Conservation (phyloP, 2,113 vertebrate genomes). For the Lophochroa leadbeateri region DNA sequence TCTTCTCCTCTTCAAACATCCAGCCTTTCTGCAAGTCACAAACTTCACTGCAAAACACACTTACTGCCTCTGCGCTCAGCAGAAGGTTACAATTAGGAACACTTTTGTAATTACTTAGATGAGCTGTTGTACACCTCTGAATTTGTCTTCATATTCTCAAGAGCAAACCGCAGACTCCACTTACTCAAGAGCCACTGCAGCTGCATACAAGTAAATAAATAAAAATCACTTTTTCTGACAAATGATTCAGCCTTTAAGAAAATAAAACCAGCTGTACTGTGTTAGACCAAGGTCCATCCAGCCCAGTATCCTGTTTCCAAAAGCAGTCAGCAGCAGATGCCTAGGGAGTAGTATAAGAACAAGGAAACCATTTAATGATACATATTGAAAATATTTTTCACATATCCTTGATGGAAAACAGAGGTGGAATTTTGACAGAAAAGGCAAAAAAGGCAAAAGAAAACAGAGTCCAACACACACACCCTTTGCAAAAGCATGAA, state of each 20-base stretch:
- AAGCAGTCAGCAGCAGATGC: conserved; percentile 38
- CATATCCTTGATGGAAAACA: conserved; percentile 9
- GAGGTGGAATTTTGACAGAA: conserved; percentile 30
- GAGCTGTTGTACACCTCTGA: neutral
- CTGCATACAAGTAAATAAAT: conserved; percentile 10
- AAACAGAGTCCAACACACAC: conserved; percentile 20
- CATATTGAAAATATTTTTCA: conserved; percentile 41
- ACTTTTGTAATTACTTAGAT: conserved; percentile 13
- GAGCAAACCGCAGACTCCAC: neutral
- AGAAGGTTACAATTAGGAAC: conserved; percentile 46
- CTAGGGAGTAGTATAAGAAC: conserved; percentile 59
- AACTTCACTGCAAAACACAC: neutral
- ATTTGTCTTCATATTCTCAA: conserved; percentile 29
- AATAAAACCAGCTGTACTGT: conserved; percentile 52
- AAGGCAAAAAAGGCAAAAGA: neutral
- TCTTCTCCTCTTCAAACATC: neutral
- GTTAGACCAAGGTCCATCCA: conserved; percentile 32
- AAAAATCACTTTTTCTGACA: neutral
- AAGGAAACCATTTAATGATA: conserved; percentile 63
- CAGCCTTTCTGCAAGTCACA: neutral
- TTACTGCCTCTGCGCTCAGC: neutral
- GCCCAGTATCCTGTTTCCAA: conserved; percentile 51
- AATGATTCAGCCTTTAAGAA: conserved; percentile 17
- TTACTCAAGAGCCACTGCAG: neutral
- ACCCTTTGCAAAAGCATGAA: conserved; percentile 5